phyloP scores from a whole-genome alignment of 1,140 invertebrate species.

The Platyura marginata region DNA sequence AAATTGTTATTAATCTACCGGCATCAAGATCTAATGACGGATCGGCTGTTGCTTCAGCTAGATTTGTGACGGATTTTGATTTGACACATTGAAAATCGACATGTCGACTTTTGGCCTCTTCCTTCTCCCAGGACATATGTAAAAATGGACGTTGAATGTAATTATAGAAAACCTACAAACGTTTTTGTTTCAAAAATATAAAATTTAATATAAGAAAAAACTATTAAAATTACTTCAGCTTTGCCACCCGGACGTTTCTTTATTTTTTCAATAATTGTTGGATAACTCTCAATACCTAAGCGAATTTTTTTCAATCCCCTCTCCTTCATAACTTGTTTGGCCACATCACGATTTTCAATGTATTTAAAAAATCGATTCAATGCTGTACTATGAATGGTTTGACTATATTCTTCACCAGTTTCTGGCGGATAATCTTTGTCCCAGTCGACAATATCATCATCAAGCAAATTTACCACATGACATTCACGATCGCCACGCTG shows the following conservation, averaged over 20 bases:
- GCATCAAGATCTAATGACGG: constrained; percentile 47
- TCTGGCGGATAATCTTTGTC: constrained; percentile 96
- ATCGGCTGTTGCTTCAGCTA: constrained; percentile 82
- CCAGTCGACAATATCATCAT: constrained; percentile 96
- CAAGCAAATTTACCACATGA: constrained; percentile 86
- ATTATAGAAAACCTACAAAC: constrained; percentile 62
- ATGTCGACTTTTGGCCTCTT: constrained; percentile 96
- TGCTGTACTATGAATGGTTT: constrained; percentile 82
- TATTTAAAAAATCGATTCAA: constrained; percentile 99
- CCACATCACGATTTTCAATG: constrained; percentile 97
- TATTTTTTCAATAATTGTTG: constrained; percentile 96
- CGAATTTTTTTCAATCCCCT: constrained; percentile 96
- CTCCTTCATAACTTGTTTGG: constrained; percentile 97
- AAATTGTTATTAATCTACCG: too few relatives aligned
- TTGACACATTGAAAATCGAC: constrained; percentile 97
- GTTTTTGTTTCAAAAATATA: background rate
- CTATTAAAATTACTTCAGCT: constrained; percentile 52
- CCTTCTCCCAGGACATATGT: constrained; percentile 99
- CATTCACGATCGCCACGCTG: constrained; percentile 76
- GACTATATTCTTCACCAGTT: constrained; percentile 96
- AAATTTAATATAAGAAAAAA: background rate
- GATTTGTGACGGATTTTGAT: constrained; percentile 84
- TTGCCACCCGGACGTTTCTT: constrained; percentile 78
- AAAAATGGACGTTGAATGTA: constrained; percentile 99
- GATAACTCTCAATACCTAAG: constrained; percentile 98